A percentile compares a stretch with the other conserved stretches of the same genome.
Conservation (phyloP, 2,888 invertebrate species). For the Andrena trimmerana region DNA sequence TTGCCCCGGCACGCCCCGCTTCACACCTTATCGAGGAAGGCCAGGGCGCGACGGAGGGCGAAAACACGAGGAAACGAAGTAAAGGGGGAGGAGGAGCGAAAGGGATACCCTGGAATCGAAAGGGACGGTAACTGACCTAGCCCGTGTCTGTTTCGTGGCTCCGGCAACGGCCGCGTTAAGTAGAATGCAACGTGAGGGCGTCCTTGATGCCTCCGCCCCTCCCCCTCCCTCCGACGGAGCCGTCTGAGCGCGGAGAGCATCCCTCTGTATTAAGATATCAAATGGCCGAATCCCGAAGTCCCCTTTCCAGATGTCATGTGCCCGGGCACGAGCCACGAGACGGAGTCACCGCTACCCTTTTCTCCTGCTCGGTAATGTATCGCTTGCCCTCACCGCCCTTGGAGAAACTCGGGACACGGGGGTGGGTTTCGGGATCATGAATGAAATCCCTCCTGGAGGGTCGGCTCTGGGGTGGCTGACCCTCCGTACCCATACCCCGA, state of each 20-base stretch:
- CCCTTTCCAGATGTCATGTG: slow-evolving; percentile 80
- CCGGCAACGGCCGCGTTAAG: slow-evolving; percentile 69
- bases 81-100: background rate
- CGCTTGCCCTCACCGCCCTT: slow-evolving; percentile 78
- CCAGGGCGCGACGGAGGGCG: background rate
- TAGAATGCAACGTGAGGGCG: slow-evolving; percentile 78
- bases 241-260: slow-evolving; percentile 21
- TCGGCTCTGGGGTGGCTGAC: slow-evolving; percentile 82
- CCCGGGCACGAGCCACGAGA: slow-evolving; percentile 61
- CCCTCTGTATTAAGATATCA: slow-evolving; percentile 83
- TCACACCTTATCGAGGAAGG: background rate
- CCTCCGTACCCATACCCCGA: slow-evolving; percentile 79
- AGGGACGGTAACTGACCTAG: slow-evolving; percentile 71
- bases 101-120: slow-evolving; percentile 49
- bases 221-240: background rate
- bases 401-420: slow-evolving; percentile 71
- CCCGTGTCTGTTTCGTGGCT: slow-evolving; percentile 50
- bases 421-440: slow-evolving; percentile 80
- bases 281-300: slow-evolving; percentile 81
- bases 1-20: background rate
- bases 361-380: slow-evolving; percentile 78
- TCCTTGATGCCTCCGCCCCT: slow-evolving; percentile 61
- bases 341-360: slow-evolving; percentile 77
- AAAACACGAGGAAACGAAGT: background rate
- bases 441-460: slow-evolving; percentile 84